Base-by-base conservation (phyloP, 2,113 vertebrate genomes). In the Sigmodon hispidus region DNA sequence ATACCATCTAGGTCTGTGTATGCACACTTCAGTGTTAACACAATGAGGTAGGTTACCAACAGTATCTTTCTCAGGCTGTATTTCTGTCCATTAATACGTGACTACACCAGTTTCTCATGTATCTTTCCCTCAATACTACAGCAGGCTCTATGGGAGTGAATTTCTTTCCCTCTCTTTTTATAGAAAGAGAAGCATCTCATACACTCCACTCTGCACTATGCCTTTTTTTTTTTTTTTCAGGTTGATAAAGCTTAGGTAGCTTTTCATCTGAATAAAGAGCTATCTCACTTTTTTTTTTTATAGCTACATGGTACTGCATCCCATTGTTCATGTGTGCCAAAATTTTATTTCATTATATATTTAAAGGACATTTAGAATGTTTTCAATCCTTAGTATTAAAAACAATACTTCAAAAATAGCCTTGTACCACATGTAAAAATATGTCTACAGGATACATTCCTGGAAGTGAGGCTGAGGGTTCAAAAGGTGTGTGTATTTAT, bases 331-430 rank as follows among this genome's bases (percentile, higher is more conserved):
- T n/a, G 85, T 13, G 22, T 89, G 36, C 21, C 84, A 88, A 67
- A 15, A 85, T 95, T 61, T 94, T 94, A 95, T 45, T 94, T 91
- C 92, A 87, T 22, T 61, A 89, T 86, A 52, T 79, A 81, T 92
- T 95, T 92, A 88, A 96, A 10, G 24, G 90, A 63, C 36, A 91
- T 67, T 92, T 94, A 83, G 36, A 26, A 73, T 95, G 83, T 85
- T 95, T 95, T 75, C 13, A 96, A 65, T 89, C 34, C 95, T 91
- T 86, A 72, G 85, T 93, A 94, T 95, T 96, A 89, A 97, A 96
- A 96, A 93, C 61, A 93, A 96, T 87, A 87, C 55, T 95, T 95
- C 87, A 84, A 91, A 96, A 97, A 94, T 91, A 97, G 48, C 45
- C 70, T 69, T 76, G 63, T 59, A 55, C 87, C 21, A 89, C 69